A percentile compares a stretch with the other conserved stretches of the same genome.
phyloP scores from a whole-genome alignment of 2,113 vertebrate species.

The Dendropsophus ebraccatus region DNA sequence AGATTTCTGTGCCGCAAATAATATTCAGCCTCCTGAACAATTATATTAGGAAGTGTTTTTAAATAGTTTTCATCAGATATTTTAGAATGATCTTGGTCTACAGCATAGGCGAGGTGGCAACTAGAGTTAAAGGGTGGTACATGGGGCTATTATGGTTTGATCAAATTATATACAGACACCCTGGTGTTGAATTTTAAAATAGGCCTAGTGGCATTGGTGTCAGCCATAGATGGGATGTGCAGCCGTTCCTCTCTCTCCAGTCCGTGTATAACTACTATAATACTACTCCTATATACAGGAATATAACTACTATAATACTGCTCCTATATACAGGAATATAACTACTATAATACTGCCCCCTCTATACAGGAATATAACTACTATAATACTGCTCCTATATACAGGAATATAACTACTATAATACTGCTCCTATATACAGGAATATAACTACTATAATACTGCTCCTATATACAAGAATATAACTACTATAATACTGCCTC shows the following conservation, averaged over 20 bases:
- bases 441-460: too few species aligned
- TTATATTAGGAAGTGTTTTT: neutral
- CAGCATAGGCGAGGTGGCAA: too few species aligned
- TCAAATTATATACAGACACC: too few species aligned
- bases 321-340: neutral
- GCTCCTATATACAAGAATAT: neutral
- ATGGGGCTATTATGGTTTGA: too few species aligned
- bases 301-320: conserved; percentile 9
- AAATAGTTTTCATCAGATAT: neutral
- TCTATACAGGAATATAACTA: neutral
- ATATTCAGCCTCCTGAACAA: neutral
- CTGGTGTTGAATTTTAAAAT: too few species aligned
- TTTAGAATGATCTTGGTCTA: too few species aligned
- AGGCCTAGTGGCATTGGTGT: too few species aligned
- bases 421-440: neutral
- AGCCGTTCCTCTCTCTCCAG: too few species aligned
- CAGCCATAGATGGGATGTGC: too few species aligned
- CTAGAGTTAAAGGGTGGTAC: too few species aligned
- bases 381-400: neutral
- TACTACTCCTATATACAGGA: neutral
- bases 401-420: neutral
- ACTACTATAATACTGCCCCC: neutral
- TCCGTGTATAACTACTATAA: neutral
- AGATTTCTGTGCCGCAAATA: neutral
- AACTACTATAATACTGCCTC: neutral